phyloP scores from a whole-genome alignment of 1,140 invertebrate species.

The Papilio dardanus region DNA sequence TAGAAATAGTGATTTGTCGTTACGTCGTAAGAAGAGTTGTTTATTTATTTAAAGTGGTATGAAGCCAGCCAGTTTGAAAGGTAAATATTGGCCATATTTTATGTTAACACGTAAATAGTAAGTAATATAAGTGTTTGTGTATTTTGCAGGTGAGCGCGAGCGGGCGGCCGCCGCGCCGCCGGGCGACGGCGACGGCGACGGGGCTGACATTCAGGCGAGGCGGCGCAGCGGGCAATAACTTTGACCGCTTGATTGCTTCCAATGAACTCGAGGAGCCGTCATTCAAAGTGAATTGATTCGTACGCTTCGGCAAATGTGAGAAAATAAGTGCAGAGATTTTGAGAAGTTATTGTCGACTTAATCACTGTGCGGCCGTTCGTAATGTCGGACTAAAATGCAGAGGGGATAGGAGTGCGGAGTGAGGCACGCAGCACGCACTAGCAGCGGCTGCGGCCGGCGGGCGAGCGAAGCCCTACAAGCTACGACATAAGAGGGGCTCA shows the following conservation, averaged over 20 bases:
- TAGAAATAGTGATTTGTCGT: background rate
- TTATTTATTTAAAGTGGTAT: background rate
- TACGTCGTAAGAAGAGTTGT: background rate
- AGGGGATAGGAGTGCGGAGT: background rate
- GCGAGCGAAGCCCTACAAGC: constrained; percentile 56
- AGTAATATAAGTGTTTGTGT: background rate
- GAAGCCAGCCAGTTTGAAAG: background rate
- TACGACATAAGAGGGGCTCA: constrained; percentile 56
- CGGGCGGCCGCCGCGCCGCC: no score
- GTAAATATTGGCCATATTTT: no score
- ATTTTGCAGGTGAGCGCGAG: background rate
- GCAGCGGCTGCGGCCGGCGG: constrained; percentile 46
- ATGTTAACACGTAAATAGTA: background rate
- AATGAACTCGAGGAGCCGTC: background rate
- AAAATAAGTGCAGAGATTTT: background rate
- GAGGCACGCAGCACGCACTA: background rate
- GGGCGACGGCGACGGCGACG: background rate
- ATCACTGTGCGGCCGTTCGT: background rate
- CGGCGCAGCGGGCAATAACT: constrained; percentile 9
- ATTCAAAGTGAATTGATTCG: constrained; percentile 8
- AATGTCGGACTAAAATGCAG: background rate
- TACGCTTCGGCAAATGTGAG: background rate
- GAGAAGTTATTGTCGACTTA: background rate
- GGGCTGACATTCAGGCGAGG: constrained; percentile 5
- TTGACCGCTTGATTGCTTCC: constrained; percentile 22